Base-by-base conservation (phyloP, 2,797 vertebrate species). In the Eulemur mongoz region DNA sequence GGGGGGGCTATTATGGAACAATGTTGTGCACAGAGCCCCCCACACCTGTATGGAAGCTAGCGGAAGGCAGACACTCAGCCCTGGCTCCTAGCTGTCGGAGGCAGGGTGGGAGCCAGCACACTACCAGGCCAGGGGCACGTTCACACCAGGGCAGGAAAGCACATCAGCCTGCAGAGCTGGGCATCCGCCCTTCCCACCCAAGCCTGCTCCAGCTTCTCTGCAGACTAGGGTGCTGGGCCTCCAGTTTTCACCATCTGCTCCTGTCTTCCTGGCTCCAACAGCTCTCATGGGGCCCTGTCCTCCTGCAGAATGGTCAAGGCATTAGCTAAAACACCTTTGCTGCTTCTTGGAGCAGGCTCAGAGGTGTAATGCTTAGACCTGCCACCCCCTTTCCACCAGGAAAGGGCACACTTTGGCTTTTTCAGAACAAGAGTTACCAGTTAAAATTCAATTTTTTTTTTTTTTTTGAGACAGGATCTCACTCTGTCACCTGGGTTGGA, bases 61-160 rank as follows among this genome's bases (percentile, higher is more conserved):
- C 98, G 98, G 98, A 99, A 99, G 97, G 70, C 97, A 52, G 98
- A 98, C 98, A 98, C 98, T 98, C 98, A 97, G 96, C 98, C 97
- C 86, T 97, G 98, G 98, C 98, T 99, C 98, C 98, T 67, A 96
- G 96, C 72, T 98, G 98, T 98, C 98, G 98, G 98, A 98, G 89
- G 95, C 98, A 97, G 85, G 96, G 94, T 91, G 95, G 91, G 78
- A 96, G 93, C 97, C 95, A 72, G 89, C 90, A 52, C 1, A 69
- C 98, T 98, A 98, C 98, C 98, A 98, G 98, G 57, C 97, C 91
- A 94, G 14, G 97, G 98, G 98, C 98, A 98, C 98, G 98, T 98
- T 97, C 95, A 86, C 97, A 69, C 97, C 96, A 38, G 97, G 88
- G 84, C 97, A 92, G 98, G 98, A 98, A 98, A 97, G 97, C 86